Conservation (phyloP, 35 echinoderm and acorn worm species). For the Strongylocentrotus purpuratus region DNA sequence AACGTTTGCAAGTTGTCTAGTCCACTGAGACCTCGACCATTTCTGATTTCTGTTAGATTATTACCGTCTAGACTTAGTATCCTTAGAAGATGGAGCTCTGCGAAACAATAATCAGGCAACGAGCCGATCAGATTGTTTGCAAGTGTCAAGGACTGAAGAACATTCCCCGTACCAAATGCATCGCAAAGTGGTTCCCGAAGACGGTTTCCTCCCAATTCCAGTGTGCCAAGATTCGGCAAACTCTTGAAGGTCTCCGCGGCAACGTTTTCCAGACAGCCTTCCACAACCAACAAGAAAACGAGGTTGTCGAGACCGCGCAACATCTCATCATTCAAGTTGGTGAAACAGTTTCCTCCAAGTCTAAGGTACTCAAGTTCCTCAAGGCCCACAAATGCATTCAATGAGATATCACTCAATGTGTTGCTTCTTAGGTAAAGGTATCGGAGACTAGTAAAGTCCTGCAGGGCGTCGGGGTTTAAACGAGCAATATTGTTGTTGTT, state of each 20-base stretch:
- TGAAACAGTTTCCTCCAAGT: slow-evolving; percentile 7
- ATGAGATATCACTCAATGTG: not conserved
- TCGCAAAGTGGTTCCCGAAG: not conserved
- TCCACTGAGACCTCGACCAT: not conserved
- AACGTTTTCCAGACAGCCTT: not conserved
- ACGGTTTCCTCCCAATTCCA: not conserved
- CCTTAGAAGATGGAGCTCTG: not conserved
- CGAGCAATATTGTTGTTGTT: not conserved
- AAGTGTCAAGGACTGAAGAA: not conserved
- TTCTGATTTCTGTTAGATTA: slow-evolving; percentile 14
- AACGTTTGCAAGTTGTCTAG: not conserved
- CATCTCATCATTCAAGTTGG: not conserved
- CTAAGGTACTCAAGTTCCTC: not conserved
- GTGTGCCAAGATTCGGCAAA: not conserved
- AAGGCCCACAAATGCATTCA: not conserved
- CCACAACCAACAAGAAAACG: not conserved
- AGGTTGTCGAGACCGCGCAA: not conserved
- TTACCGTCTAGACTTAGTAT: not conserved
- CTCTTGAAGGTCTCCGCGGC: not conserved
- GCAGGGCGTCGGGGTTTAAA: not conserved
- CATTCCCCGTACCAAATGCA: not conserved
- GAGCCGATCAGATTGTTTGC: not conserved
- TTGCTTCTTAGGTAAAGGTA: not conserved
- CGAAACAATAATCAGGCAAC: not conserved
- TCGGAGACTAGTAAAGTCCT: not conserved